Percentiles rank a stretch among this genome's conserved stretches.
These are phyloP conservation scores for Pediacus dermestoides DNA, from an alignment of 2,888 invertebrate species.

Conservation along the genomic window DNA sequence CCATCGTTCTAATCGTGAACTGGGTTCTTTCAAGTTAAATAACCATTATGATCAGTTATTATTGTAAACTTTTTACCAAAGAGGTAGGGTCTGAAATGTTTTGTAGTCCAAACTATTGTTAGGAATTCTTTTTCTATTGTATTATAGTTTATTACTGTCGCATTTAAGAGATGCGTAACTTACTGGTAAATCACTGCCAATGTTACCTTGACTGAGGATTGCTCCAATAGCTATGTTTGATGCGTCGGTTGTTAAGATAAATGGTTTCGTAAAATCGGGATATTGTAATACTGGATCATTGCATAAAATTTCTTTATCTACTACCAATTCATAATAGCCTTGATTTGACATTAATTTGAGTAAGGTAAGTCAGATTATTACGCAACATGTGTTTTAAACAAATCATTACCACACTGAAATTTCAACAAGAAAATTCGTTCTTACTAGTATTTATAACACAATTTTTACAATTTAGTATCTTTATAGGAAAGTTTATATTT, in stretches of 20 bases:
- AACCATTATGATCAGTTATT: neutral
- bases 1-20: neutral
- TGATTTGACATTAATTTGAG: no score
- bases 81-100: no score
- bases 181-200: neutral
- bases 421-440: no score
- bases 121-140: conserved; percentile 1
- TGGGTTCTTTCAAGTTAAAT: neutral
- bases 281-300: neutral
- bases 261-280: neutral
- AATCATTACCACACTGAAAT: no score
- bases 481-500: no score
- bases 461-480: no score
- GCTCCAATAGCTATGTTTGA: neutral
- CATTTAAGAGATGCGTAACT: neutral
- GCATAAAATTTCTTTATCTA: neutral
- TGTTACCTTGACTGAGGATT: neutral
- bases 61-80: no score
- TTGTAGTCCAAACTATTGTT: conserved; percentile 2
- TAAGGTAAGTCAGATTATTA: no score
- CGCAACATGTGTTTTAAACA: no score
- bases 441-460: no score
- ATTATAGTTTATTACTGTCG: neutral
- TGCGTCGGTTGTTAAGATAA: neutral
- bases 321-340: no score